Base-by-base conservation (phyloP, 2,888 invertebrate genomes). In the Phortica okadai region DNA sequence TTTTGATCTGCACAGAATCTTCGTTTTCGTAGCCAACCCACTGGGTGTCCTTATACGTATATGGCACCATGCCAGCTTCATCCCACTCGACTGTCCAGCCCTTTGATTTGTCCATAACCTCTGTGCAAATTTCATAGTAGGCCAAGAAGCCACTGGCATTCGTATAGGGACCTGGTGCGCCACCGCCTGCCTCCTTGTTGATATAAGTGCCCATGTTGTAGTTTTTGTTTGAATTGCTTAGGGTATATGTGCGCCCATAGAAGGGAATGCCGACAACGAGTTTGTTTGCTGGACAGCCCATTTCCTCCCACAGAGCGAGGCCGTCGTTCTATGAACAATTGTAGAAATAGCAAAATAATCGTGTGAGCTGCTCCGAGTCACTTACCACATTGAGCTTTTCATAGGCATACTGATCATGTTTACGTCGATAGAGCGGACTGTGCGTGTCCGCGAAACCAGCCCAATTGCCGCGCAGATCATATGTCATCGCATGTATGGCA, bases 371-470 rank as follows among this genome's bases (percentile, higher is more conserved):
- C n/a, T 44, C 16, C 25, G 5, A 45, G 11, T 44, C 84, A 93
- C 95, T 92, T 92, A 97, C 97, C 90, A 97, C 97, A 90, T 97
- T 97, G 42, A 97, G 93, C 90, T 95, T 96, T 89, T 97, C 97
- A 88, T 97, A 97, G 25, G 96, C 97, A 93, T 95, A 97, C 89
- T 97, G 96, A 90, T 97, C 97, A 87, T 96, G 96, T 0, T 96
- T 95, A 67, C 97, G 93, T 88, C 94, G 96, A 90, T 96, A 97
- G 0, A 97, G 92, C 0, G 97, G 96, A 84, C 97, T 97, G 89
- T 97, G 97, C 0, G 95, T 95, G 88, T 97, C 97, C 0, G 97
- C 97, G 88, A 97, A 97, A 16, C 97, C 97, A 1, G 96, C 97
- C 97, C 97, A 97, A 90, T 96, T 97, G 11, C 97, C 97, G 78